Conservation (phyloP, 2,888 invertebrate genomes). For the Smittia sp. region DNA sequence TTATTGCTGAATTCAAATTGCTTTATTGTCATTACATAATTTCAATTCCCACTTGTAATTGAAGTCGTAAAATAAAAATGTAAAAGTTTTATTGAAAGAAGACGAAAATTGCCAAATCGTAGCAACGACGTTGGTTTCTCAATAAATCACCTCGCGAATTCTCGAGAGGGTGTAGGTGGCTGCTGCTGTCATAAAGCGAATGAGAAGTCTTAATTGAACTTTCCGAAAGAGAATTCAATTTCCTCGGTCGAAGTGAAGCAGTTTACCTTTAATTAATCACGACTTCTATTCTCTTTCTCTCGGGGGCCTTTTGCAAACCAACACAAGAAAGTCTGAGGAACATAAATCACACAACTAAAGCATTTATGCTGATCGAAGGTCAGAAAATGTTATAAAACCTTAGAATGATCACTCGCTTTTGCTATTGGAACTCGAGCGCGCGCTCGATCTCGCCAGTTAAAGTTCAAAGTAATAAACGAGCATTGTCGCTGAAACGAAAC, state of each 20-base stretch:
- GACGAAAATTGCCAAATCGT: not conserved
- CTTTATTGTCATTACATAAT: constrained; percentile 5
- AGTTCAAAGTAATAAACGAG: constrained; percentile 5
- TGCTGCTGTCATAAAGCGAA: constrained; percentile 6
- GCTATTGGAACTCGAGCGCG: not conserved
- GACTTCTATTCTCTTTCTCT: not conserved
- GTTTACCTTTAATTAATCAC: constrained; percentile 12
- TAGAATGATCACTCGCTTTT: constrained; percentile 5
- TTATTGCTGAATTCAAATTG: not conserved
- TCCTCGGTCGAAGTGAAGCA: not conserved
- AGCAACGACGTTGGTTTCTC: not conserved
- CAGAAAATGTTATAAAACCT: constrained; percentile 5
- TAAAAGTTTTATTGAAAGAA: constrained; percentile 6
- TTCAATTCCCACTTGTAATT: constrained; percentile 5
- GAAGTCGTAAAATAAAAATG: not conserved
- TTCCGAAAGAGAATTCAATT: constrained; percentile 8
- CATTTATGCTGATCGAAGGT: not conserved
- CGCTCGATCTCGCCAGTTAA: not conserved
- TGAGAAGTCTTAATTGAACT: not conserved
- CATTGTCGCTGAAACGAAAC: not conserved
- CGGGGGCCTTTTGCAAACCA: not conserved
- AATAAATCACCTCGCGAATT: not conserved
- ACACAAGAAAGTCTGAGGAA: not conserved
- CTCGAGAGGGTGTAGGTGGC: not conserved
- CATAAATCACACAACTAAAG: constrained; percentile 12